Conservation (phyloP, 1,140 invertebrate species). For the Drosophila murphyi region DNA sequence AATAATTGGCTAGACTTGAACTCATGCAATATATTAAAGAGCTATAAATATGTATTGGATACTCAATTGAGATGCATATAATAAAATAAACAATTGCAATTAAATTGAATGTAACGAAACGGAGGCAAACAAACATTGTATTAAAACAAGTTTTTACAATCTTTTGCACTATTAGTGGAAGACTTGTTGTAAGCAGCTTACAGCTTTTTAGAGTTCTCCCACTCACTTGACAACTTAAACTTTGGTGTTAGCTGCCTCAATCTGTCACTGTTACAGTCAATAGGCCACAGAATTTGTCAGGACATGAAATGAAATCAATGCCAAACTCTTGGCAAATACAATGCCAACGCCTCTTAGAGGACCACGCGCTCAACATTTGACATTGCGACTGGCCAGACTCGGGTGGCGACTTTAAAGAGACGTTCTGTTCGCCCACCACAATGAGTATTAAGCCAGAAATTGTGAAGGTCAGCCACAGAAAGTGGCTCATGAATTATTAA, state of each 20-base stretch:
- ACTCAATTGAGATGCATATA: too few species aligned
- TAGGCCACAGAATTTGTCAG: slow-evolving; percentile 19
- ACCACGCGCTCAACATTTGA: slow-evolving; percentile 5
- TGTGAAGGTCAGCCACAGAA: slow-evolving; percentile 71
- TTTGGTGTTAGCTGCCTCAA: neutral
- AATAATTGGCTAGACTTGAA: too few species aligned
- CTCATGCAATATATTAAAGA: too few species aligned
- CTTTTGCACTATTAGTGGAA: too few species aligned
- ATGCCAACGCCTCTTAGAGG: slow-evolving; percentile 9
- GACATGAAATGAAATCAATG: slow-evolving; percentile 45
- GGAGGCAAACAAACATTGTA: too few species aligned
- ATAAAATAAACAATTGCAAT: too few species aligned
- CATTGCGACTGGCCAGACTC: slow-evolving; percentile 9
- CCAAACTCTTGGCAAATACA: slow-evolving; percentile 42
- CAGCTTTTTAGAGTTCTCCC: too few species aligned
- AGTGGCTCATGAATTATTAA: slow-evolving; percentile 56
- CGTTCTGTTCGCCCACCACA: slow-evolving; percentile 34
- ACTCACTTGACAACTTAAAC: too few species aligned
- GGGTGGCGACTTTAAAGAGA: slow-evolving; percentile 33
- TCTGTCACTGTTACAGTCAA: slow-evolving; percentile 15
- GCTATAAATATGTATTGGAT: too few species aligned
- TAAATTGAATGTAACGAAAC: too few species aligned
- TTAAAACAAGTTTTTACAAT: too few species aligned
- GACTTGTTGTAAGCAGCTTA: too few species aligned
- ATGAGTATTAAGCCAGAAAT: slow-evolving; percentile 64